Conservation (phyloP, 1,140 invertebrate genomes). For the Trachelipus rathkii region DNA sequence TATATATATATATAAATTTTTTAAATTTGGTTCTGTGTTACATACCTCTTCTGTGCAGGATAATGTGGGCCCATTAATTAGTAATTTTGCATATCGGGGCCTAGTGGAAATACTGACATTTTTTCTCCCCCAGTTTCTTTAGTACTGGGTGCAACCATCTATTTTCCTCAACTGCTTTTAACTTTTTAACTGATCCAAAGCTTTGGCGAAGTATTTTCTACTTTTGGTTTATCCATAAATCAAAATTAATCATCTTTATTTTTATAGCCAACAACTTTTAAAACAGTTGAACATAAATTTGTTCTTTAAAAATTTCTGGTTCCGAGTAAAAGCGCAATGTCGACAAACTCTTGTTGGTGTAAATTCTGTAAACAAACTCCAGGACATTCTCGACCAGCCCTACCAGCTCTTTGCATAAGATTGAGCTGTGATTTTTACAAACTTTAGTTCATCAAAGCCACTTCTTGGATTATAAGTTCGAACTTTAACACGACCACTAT, state of each 20-base stretch:
- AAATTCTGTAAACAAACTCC: conserved; percentile 77
- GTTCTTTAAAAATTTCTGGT: conserved; percentile 83
- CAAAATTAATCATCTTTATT: conserved; percentile 74
- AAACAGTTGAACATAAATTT: conserved; percentile 69
- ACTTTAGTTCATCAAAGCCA: conserved; percentile 76
- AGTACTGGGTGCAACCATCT: conserved; percentile 58
- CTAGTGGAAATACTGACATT: conserved; percentile 87
- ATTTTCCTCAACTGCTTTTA: conserved; percentile 70
- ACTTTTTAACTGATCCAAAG: conserved; percentile 66
- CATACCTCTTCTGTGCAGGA: conserved; percentile 62
- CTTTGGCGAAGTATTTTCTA: conserved; percentile 51
- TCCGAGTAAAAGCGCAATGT: conserved; percentile 64
- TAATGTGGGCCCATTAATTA: conserved; percentile 70
- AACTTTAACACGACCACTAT: conserved; percentile 89
- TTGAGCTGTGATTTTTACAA: conserved; percentile 79
- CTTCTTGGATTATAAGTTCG: conserved; percentile 74
- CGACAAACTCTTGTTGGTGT: conserved; percentile 60
- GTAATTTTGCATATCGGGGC: conserved; percentile 78
- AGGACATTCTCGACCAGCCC: conserved; percentile 78
- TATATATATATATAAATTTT: too few species aligned
- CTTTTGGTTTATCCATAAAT: conserved; percentile 82
- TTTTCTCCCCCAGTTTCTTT: conserved; percentile 73
- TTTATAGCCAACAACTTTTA: conserved; percentile 79
- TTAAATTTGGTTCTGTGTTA: too few species aligned
- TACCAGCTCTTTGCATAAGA: conserved; percentile 82